phyloP scores from a whole-genome alignment of 2,888 invertebrate species.

The Aricia artaxerxes region DNA sequence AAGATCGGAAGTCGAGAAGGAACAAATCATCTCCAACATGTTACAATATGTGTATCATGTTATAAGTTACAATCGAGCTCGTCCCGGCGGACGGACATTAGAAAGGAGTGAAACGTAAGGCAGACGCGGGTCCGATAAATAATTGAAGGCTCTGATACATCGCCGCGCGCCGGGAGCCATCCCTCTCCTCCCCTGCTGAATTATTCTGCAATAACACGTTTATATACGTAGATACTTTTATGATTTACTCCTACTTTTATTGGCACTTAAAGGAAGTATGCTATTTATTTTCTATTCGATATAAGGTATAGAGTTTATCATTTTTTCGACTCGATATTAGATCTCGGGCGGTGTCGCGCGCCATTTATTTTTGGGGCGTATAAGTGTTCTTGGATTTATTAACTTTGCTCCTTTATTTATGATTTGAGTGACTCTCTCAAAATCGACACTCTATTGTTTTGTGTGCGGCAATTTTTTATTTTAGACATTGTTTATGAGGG shows the following conservation, averaged over 20 bases:
- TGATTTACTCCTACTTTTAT: slow-evolving; percentile 81
- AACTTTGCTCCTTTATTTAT: slow-evolving; percentile 27
- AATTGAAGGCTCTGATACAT: slow-evolving; percentile 79
- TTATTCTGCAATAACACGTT: slow-evolving; percentile 80
- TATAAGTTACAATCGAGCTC: slow-evolving; percentile 42
- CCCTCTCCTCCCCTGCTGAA: slow-evolving; percentile 76
- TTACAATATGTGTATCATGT: not conserved
- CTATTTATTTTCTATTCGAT: slow-evolving; percentile 79
- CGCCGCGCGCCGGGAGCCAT: slow-evolving; percentile 71
- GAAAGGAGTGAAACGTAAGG: slow-evolving; percentile 79
- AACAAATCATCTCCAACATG: not conserved
- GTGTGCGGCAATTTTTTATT: not conserved
- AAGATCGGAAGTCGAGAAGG: not conserved
- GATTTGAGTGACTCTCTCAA: slow-evolving; percentile 11
- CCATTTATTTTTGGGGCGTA: slow-evolving; percentile 55
- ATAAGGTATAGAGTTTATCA: slow-evolving; percentile 76
- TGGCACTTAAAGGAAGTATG: slow-evolving; percentile 80
- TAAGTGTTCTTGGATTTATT: slow-evolving; percentile 33
- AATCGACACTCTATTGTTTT: slow-evolving; percentile 12
- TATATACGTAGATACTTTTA: slow-evolving; percentile 81
- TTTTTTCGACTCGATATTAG: slow-evolving; percentile 68
- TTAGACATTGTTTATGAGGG: not conserved
- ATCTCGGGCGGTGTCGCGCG: slow-evolving; percentile 66
- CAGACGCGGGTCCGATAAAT: slow-evolving; percentile 80
- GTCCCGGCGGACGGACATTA: slow-evolving; percentile 44